Evolutionary conservation across 1,140 invertebrate species (phyloP).

Genomic region (Pseudoatta argentina): DNA sequence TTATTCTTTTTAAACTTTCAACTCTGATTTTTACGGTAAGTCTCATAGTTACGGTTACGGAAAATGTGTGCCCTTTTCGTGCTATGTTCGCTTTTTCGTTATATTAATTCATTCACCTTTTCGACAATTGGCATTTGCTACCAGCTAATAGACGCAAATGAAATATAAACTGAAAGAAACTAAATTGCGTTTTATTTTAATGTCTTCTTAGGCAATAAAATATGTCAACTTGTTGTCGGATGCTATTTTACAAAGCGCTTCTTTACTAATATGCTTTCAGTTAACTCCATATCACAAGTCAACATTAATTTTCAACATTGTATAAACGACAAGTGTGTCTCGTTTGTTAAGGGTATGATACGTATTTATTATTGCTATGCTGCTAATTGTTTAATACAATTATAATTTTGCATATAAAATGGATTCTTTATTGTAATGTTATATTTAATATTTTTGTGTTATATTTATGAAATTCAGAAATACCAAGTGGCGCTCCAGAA

Average conservation of each 20-base stretch:
- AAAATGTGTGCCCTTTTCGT: too few relatives aligned
- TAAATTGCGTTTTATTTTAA: slow-evolving; percentile 20
- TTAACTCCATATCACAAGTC: slow-evolving; percentile 61
- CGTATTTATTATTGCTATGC: slow-evolving; percentile 49
- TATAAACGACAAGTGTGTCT: slow-evolving; percentile 45
- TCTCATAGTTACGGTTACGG: too few relatives aligned
- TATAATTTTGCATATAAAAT: slow-evolving; percentile 1
- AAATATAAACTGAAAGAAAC: slow-evolving; percentile 1
- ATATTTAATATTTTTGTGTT: too few relatives aligned
- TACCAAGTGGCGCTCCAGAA: slow-evolving; percentile 90
- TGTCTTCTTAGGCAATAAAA: background rate
- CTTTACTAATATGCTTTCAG: slow-evolving; percentile 72
- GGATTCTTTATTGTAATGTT: background rate
- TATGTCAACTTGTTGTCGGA: background rate
- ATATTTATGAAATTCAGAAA: slow-evolving; percentile 86
- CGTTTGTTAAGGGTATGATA: slow-evolving; percentile 67
- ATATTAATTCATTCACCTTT: background rate
- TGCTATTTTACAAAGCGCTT: slow-evolving; percentile 30
- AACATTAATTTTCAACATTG: slow-evolving; percentile 67
- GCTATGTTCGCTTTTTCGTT: too few relatives aligned
- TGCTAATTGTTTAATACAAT: background rate
- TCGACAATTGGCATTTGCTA: background rate
- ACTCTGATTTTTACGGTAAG: too few relatives aligned
- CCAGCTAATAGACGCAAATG: background rate
- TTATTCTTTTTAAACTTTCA: too few relatives aligned